Base-by-base conservation (phyloP, 1,140 invertebrate genomes). In the Lordiphosa collinella region DNA sequence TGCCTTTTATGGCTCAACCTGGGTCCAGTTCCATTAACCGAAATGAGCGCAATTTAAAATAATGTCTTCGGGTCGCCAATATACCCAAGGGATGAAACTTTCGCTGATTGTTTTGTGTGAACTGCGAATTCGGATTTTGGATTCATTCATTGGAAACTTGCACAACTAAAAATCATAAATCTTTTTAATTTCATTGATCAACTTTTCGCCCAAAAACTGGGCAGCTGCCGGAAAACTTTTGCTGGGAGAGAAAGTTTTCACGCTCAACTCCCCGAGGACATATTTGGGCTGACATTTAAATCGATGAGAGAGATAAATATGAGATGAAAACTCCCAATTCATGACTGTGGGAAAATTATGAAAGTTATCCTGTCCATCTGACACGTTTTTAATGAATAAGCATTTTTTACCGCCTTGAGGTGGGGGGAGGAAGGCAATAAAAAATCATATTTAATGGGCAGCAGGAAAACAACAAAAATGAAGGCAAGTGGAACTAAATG, bases 151-250 rank as follows among this genome's bases (percentile, higher is more conserved):
- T 56, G 64, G 43, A 50, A 80, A 70, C 65, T 75, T 74, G 63
- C 57, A 38, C 54, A 70, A 61, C 53, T 79, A 56, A 57, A 72
- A 84, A 84, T 84, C 78, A 84, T 82, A 84, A 84, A 85, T 84
- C 78, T 84, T 84, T 78, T 84, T 84, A 84, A 84, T 84, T 84
- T 84, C 79, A 78, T 84, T 84, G 79, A 80, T 80, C 75, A 80
- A 75, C 65, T 58, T 64, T 49, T 10, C 47, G 25, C 14, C 51
- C n/a, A n/a, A 36, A 25, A 7, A 7, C 5, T 1, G 5, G 22
- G 6, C 22, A 25, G 22, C 22, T 6, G 22, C 3, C 22, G 25
- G 3, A 11, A 73, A 80, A 70, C 34, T 79, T 80, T 80, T 50
- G 11, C 25, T 16, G 8, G 29, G 43, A 46, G 32, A 84, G 84